Evolutionary conservation across 2,113 vertebrate genomes (phyloP), one percentile per base, ranked within the genome.

Genomic region (Stigmatopora argus): DNA sequence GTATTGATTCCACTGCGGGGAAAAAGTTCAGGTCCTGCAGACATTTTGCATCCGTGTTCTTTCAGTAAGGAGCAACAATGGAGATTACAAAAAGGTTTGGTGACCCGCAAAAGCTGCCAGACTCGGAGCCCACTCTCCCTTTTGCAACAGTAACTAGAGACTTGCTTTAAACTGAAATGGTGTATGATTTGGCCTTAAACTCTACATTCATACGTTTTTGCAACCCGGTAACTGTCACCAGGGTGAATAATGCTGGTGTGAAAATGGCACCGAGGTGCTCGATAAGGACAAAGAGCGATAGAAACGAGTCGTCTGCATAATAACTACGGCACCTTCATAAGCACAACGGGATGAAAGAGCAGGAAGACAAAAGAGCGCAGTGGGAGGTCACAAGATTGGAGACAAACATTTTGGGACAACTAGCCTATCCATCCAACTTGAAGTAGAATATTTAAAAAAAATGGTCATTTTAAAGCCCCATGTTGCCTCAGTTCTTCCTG

Each of bases 281-380:
- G 69, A 75, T 72, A 66, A 78, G 80, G 86, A 88, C 86, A 84
- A 82, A 82, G 75, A 82, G 74, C 65, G 15, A 23, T 62, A 75
- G 75, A 76, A 86, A 81, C 45, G 75, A 82, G 76, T 78, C 31
- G 77, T 79, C 77, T 79, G 62, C 64, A 58, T 78, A 26, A 78
- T 84, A 84, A 86, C 81, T 81, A 83, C 71, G 71, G 68, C 55
- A 70, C 69, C 72, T 82, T 80, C 73, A 84, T 78, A 83, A 84
- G 78, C 78, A 83, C 73, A 66, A 73, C 74, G 70, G 76, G 83
- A 88, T 79, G 82, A 80, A 83, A n/a, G 52, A 55, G 81, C 81
- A 78, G 78, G 84, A 84, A 82, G 83, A 79, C 72, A 80, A 23
- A 47, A 69, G 65, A 64, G 66, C 23, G 23, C 5, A 15, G 23